Base-by-base conservation (phyloP, 2,797 vertebrate species). In the Cetoscarus ocellatus region DNA sequence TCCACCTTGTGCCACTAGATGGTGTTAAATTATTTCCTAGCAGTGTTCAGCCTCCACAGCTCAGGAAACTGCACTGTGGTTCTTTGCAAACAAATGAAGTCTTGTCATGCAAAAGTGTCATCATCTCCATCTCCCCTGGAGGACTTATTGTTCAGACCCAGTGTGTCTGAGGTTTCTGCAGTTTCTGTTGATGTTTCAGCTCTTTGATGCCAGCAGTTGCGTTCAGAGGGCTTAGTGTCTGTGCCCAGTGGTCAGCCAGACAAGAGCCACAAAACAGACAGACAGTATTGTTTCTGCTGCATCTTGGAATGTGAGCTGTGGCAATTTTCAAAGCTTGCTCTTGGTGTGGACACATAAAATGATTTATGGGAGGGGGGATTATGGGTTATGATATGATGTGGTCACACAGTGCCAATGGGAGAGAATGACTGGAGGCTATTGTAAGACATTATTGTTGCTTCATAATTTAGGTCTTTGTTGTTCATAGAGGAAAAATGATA, bases 251-350 rank as follows among this genome's bases (percentile, higher is more conserved):
- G 86, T 86, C 87, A 86, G 62, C 62, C 78, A 19, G 68, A 69
- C 12, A 54, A 72, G 68, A 87, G 75, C 88, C 89, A 83, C 88
- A 89, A 69, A 75, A 76, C 78, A 86, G 80, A 89, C 85, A 87
- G 82, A 88, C 81, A 89, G 86, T 71, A 84, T 79, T 86, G 87
- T 89, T 82, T 87, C 58, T 11, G 76, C 74, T 84, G 61, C 70
- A 86, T 82, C 51, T 61, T 87, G 75, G 88, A 90, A 89, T 90
- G 60, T 40, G 53, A 79, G 69, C 18, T 84, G 79, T 82, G 82
- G 67, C 55, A 18, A 76, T 89, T 90, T 87, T 82, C 75, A 91
- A 84, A 88, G 76, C 56, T 19, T 35, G 43, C 57, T 61, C 70
- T 83, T 72, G 70, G 67, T 48, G 55, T 75, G 70, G 38, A 62